Evolutionary conservation across 2,888 invertebrate species (phyloP), one percentile per base, ranked within the genome.

Genomic region (Amiota communis): DNA sequence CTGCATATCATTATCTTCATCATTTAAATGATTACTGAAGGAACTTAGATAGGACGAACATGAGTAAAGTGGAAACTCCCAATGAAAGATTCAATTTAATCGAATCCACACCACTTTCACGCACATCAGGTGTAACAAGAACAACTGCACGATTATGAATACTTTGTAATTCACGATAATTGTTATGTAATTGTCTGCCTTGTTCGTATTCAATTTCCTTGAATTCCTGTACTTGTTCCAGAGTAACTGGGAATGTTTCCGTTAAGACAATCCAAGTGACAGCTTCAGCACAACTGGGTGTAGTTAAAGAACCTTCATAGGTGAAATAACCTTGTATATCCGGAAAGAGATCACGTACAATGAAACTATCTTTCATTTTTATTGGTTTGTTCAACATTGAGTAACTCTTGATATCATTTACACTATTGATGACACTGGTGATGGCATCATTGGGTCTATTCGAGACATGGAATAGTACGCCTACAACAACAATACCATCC

Each of bases 271-370:
- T 93, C 94, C 95, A 95, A 6, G 92, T 92, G n/a, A 95, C 94
- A 0, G 91, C 91, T 87, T 95, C 95, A 70, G 92, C 92, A 85
- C 95, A 95, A 4, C 84, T 90, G 11, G 95, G 95, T 0, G 95
- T 95, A 2, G 95, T 95, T 77, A 95, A 89, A 0, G 95, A 95
- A 0, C 95, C 95, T 1, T 92, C 89, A 84, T 95, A 95, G 46
- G 93, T 91, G 74, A 89, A 86, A 87, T 92, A 94, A 83, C 92
- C 94, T 0, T 89, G 88, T 20, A 89, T 88, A 23, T 90, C 89
- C 8, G 93, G 93, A 56, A 95, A 81, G 70, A 94, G 90, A 61
- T 89, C 87, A 2, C 79, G 77, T 3, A 89, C 80, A 0, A 80
- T 81, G 70, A 89, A 68, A 48, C 82, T 78, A 10, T 84, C 80